Base-by-base conservation (phyloP, 2,113 vertebrate species). In the Colinus virginianus region DNA sequence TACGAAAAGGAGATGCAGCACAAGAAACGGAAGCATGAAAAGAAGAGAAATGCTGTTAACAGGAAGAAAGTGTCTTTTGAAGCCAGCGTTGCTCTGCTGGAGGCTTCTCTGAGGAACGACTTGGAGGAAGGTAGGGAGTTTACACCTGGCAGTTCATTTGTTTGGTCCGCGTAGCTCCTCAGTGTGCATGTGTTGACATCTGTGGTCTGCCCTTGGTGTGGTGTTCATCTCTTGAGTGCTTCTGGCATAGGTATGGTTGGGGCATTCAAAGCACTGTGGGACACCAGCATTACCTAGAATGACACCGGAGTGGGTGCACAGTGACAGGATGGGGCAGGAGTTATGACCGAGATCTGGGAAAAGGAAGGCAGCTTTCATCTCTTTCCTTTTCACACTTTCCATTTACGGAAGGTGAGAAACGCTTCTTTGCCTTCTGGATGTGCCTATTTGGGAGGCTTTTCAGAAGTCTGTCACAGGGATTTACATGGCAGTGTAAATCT, bases 1-100 rank as follows among this genome's bases (percentile, higher is more conserved):
- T 99, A 99, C 0, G 99, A 99, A 97, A 99, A 99, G 93, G 99
- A 99, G 93, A 98, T 99, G 98, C 98, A 99, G 90, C 99, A 97
- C 97, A 98, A 98, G 96, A 99, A 99, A 90, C 96, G 98, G 42
- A 99, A 98, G 93, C 98, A 98, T 0, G 99, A 99, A 49, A 99
- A 98, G 96, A 99, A 98, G 90, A 98, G 98, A 34, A 98, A 97
- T 8, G 61, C 94, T 0, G 81, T 95, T 15, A 94, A 88, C 87
- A 96, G 97, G n/a, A 98, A 97, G 97, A 98, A 98, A 9, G 98
- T 99, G 92, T 98, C 98, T 4, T 99, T 99, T n/a, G 98, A 99
- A 36, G 98, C 98, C 92, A 99, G 98, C 0, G 98, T 99, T 83
- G 98, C 98, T 0, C 97, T 99, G 36, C 97, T 99, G 94, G 99